These are phyloP conservation scores for Ornithorhynchus anatinus DNA, from an alignment of 2,113 vertebrate genomes.

Conservation along the genomic window DNA sequence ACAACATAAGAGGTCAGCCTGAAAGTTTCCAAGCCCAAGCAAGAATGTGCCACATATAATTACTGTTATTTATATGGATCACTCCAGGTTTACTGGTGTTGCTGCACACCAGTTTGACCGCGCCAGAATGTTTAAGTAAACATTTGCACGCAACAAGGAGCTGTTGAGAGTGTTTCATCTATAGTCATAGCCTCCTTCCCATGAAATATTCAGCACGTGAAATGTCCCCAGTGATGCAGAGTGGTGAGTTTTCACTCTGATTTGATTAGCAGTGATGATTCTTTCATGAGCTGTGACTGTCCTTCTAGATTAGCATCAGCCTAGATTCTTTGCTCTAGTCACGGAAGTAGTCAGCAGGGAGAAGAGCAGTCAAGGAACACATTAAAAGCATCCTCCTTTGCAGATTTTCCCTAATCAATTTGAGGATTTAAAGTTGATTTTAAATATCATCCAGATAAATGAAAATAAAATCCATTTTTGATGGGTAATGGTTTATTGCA, in stretches of 20 bases:
- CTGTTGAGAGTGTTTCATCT: conserved; percentile 81
- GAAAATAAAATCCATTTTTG: background rate
- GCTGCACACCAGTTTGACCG: conserved; percentile 60
- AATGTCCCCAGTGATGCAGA: conserved; percentile 79
- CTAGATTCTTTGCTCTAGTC: conserved; percentile 82
- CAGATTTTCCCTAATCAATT: background rate
- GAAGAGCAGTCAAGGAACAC: conserved; percentile 15
- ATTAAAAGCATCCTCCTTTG: conserved; percentile 10
- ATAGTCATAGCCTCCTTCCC: conserved; percentile 74
- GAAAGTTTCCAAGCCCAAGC: conserved; percentile 70
- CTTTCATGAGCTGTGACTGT: conserved; percentile 94
- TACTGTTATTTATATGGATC: conserved; percentile 88
- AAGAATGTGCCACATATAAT: conserved; percentile 83
- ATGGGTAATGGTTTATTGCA: background rate
- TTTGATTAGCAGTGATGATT: conserved; percentile 97
- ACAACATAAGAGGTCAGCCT: conserved; percentile 56
- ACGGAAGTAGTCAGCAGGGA: conserved; percentile 70
- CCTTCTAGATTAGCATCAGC: conserved; percentile 89
- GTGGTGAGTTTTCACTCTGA: conserved; percentile 87
- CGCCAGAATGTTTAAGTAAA: conserved; percentile 82
- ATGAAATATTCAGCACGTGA: conserved; percentile 92
- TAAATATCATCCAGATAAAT: background rate
- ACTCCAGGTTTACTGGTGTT: conserved; percentile 73
- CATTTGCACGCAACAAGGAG: conserved; percentile 88
- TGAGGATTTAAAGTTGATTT: background rate